Conservation (phyloP, 2,113 vertebrate species). For the Hassar affinis region DNA sequence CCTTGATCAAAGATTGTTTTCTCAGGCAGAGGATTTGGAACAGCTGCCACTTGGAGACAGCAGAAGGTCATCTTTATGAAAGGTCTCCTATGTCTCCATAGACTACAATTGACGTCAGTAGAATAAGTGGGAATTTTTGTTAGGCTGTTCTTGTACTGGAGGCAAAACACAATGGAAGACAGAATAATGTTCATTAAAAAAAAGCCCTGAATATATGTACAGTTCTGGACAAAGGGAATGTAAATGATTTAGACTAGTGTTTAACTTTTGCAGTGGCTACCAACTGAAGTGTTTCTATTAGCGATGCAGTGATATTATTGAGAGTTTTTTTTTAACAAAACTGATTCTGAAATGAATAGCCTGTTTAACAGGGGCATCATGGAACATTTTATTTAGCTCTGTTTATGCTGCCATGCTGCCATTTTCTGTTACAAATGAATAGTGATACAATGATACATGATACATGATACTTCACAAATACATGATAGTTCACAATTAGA, state of each 20-base stretch:
- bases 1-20: conserved; percentile 53
- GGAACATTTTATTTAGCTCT: background rate
- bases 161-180: background rate
- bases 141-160: background rate
- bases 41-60: conserved; percentile 35
- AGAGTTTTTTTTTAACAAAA: too few relatives aligned
- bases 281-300: background rate
- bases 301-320: background rate
- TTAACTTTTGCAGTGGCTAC: conserved; percentile 9
- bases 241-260: background rate
- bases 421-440: background rate
- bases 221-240: background rate
- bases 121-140: conserved; percentile 9
- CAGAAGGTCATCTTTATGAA: conserved; percentile 41
- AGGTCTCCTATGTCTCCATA: conserved; percentile 33
- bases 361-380: background rate
- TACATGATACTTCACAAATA: too few relatives aligned
- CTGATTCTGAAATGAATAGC: background rate
- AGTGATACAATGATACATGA: too few relatives aligned
- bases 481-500: too few relatives aligned
- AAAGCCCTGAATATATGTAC: background rate
- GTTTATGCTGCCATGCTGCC: background rate
- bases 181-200: conserved; percentile 1
- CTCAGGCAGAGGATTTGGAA: conserved; percentile 30
- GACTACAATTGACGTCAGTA: conserved; percentile 14